Conservation (phyloP, 2,113 vertebrate genomes). For the Dasyprocta punctata region DNA sequence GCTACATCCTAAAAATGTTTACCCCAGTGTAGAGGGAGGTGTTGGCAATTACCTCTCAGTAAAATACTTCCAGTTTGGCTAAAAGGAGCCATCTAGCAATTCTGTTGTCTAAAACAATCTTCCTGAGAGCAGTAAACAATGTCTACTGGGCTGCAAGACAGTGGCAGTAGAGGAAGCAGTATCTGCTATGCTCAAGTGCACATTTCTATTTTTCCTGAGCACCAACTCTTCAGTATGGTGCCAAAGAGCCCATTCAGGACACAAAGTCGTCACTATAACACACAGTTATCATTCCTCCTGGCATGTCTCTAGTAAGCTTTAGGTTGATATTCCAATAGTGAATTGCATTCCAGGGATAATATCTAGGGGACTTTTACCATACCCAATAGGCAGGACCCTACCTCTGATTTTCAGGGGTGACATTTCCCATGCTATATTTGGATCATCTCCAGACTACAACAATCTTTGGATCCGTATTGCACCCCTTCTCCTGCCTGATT, state of each 20-base stretch:
- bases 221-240: not conserved
- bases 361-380: too few relatives aligned
- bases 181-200: not conserved
- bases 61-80: too few relatives aligned
- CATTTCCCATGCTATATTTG: not conserved
- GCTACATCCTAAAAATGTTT: not conserved
- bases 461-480: not conserved
- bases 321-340: not conserved
- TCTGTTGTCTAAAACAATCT: not conserved
- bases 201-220: not conserved
- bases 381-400: not conserved
- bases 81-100: not conserved
- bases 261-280: too few relatives aligned
- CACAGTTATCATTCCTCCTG: not conserved
- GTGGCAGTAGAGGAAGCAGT: not conserved
- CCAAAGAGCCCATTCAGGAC: not conserved
- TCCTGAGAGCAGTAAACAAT: not conserved
- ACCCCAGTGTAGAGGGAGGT: not conserved
- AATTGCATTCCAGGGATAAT: not conserved
- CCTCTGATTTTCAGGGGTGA: not conserved
- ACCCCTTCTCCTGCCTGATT: too few relatives aligned
- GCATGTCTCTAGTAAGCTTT: not conserved
- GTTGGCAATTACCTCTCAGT: not conserved
- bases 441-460: too few relatives aligned
- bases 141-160: not conserved